These are phyloP conservation scores for Oreocharis arfaki DNA, from an alignment of 2,113 vertebrate genomes.

Conservation along the genomic window DNA sequence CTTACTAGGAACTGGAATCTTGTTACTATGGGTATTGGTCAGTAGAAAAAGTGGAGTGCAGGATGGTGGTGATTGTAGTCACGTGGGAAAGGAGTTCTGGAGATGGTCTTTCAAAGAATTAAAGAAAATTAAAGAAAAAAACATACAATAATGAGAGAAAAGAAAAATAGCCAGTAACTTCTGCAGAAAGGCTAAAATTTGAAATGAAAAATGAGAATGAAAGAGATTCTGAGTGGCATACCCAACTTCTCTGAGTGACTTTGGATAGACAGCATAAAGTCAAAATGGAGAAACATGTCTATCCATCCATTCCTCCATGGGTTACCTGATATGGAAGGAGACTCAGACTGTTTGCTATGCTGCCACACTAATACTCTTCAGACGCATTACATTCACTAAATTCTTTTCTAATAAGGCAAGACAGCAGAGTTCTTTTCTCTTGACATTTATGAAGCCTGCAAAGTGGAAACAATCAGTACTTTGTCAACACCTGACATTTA, in stretches of 20 bases:
- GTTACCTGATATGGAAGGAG: neutral
- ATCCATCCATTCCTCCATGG: neutral
- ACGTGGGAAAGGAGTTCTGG: neutral
- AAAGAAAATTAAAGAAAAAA: neutral
- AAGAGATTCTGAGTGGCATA: neutral
- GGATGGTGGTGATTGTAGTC: neutral
- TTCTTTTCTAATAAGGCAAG: slow-evolving; percentile 64
- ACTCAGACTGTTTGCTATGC: neutral
- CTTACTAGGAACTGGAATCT: neutral
- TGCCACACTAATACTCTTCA: slow-evolving; percentile 32
- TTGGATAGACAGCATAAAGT: neutral
- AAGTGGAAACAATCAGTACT: slow-evolving; percentile 67
- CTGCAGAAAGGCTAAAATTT: neutral
- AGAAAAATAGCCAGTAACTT: neutral
- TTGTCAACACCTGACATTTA: slow-evolving; percentile 69
- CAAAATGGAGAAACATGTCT: neutral
- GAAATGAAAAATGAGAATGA: neutral
- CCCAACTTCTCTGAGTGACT: neutral
- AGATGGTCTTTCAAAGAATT: neutral
- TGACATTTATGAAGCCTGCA: slow-evolving; percentile 67
- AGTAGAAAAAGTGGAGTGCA: neutral
- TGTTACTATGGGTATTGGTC: neutral
- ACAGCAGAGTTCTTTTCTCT: slow-evolving; percentile 61
- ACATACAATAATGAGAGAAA: neutral
- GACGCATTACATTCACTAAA: slow-evolving; percentile 25